Conservation (phyloP, 2,888 invertebrate species). For the Campoplex capitator region DNA sequence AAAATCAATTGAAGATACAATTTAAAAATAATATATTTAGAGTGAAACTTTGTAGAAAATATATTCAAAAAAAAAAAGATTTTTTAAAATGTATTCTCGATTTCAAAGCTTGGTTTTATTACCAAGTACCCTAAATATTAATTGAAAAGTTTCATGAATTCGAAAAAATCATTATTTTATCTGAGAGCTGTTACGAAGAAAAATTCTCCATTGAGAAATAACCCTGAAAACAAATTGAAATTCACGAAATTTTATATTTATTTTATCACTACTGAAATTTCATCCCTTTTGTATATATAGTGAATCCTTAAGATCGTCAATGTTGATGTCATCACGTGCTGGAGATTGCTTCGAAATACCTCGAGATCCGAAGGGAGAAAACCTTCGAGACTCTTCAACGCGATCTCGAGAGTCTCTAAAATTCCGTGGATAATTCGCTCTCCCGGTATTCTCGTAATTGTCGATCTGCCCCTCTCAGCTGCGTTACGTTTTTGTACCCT, state of each 20-base stretch:
- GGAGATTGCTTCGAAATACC: constrained; percentile 63
- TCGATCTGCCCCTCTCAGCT: constrained; percentile 18
- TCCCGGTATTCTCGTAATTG: constrained; percentile 61
- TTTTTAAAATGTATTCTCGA: neutral
- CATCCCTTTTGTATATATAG: constrained; percentile 46
- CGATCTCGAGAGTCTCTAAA: constrained; percentile 44
- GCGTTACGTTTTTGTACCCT: constrained; percentile 1
- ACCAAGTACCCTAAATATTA: neutral
- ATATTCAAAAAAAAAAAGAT: too few relatives aligned
- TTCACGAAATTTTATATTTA: constrained; percentile 19
- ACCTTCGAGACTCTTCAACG: constrained; percentile 54
- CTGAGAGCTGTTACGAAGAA: neutral
- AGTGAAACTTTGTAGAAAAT: too few relatives aligned
- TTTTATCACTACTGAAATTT: constrained; percentile 28
- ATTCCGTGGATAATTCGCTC: constrained; percentile 63
- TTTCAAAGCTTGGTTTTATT: neutral
- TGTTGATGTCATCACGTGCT: constrained; percentile 46
- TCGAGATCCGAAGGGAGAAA: constrained; percentile 27
- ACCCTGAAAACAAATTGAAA: neutral
- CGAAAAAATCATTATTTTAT: neutral
- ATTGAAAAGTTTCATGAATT: neutral
- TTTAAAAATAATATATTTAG: neutral
- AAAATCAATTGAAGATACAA: neutral
- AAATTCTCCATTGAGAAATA: neutral
- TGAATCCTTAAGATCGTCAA: constrained; percentile 57